Conservation (phyloP, 1,140 invertebrate genomes). For the Drosophila biarmipes region DNA sequence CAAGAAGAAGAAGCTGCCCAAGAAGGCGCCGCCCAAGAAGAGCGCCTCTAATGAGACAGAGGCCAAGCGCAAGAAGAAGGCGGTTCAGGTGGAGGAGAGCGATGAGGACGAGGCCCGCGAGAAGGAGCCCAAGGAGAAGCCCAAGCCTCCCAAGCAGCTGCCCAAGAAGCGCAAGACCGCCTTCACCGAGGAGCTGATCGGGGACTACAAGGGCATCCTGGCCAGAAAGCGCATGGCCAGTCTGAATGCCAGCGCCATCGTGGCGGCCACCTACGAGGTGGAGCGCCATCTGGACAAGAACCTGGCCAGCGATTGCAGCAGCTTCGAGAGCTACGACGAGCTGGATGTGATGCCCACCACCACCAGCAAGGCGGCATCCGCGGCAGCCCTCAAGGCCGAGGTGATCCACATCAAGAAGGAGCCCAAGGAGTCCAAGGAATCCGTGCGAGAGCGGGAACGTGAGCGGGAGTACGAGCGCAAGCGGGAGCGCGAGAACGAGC, state of each 20-base stretch:
- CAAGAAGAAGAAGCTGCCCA: slow-evolving; percentile 66
- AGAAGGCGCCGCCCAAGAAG: slow-evolving; percentile 56
- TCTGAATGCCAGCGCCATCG: slow-evolving; percentile 95
- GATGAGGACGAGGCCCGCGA: slow-evolving; percentile 41
- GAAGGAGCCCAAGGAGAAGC: slow-evolving; percentile 32
- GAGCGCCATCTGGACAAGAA: slow-evolving; percentile 84
- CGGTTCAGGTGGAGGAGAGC: slow-evolving; percentile 35
- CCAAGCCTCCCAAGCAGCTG: slow-evolving; percentile 63
- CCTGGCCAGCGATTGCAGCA: slow-evolving; percentile 84
- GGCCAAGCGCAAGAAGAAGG: slow-evolving; percentile 41
- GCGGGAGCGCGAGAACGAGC: slow-evolving; percentile 29
- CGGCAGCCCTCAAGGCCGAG: slow-evolving; percentile 7
- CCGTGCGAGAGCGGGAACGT: slow-evolving; percentile 14
- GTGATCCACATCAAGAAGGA: slow-evolving; percentile 66
- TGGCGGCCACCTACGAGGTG: slow-evolving; percentile 96
- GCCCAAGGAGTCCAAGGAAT: slow-evolving; percentile 51
- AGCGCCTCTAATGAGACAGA: slow-evolving; percentile 10
- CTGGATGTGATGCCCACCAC: slow-evolving; percentile 41
- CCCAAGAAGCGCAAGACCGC: slow-evolving; percentile 85
- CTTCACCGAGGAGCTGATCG: slow-evolving; percentile 89
- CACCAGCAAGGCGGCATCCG: background rate
- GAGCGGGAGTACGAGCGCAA: slow-evolving; percentile 17
- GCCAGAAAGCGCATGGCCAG: slow-evolving; percentile 96
- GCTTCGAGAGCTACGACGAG: slow-evolving; percentile 85
- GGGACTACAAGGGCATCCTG: slow-evolving; percentile 93